A percentile compares a stretch with the other conserved stretches of the same genome.
phyloP scores from a whole-genome alignment of 1,140 invertebrate species.

The Calliopsis andreniformis region DNA sequence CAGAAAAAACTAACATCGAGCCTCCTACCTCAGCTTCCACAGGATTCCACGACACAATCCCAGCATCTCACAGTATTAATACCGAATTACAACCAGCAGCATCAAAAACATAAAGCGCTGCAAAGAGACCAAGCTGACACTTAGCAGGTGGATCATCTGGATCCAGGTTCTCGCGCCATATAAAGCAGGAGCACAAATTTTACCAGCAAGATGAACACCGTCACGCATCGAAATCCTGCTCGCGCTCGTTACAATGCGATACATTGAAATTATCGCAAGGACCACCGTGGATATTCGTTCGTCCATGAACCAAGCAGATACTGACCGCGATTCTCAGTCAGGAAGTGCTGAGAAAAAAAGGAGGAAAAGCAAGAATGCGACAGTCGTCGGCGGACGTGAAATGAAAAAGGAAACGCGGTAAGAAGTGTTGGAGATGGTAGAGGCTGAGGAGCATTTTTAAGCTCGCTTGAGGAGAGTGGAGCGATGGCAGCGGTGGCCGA shows the following conservation, averaged over 20 bases:
- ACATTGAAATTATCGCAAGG: not conserved
- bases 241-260: not conserved
- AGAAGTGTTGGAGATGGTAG: not conserved
- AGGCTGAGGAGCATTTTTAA: conserved; percentile 41
- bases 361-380: too few relatives aligned
- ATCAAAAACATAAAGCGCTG: not conserved
- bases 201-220: not conserved
- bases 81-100: not conserved
- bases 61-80: too few relatives aligned
- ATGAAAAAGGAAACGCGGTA: not conserved
- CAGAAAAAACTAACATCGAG: too few relatives aligned
- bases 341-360: too few relatives aligned
- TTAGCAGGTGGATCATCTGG: not conserved
- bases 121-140: not conserved
- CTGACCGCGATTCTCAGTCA: not conserved
- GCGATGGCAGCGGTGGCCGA: conserved; percentile 41
- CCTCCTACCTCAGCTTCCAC: too few relatives aligned
- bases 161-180: not conserved
- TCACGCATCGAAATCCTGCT: not conserved
- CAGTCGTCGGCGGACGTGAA: too few relatives aligned
- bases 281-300: not conserved
- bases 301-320: not conserved
- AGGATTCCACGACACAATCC: too few relatives aligned
- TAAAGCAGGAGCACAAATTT: conserved; percentile 1
- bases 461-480: conserved; percentile 45